phyloP scores from a whole-genome alignment of 92 coral and sea anemone genomes.

The Desmophyllum pertusum region DNA sequence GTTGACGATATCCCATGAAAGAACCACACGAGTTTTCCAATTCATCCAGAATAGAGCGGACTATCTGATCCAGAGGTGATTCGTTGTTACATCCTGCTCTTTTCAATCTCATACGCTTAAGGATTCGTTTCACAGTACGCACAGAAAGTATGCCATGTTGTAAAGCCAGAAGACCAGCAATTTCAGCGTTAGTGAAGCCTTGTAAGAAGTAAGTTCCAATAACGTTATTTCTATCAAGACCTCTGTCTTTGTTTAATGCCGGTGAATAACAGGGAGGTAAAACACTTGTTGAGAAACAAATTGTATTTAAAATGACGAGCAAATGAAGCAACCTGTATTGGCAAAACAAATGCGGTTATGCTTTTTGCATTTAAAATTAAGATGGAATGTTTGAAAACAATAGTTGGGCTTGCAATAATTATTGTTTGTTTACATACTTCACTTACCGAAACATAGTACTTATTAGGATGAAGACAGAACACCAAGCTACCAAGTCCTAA shows the following conservation, averaged over 20 bases:
- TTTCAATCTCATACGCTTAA: slow-evolving; percentile 17
- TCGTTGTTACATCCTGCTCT: slow-evolving; percentile 44
- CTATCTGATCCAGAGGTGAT: slow-evolving; percentile 40
- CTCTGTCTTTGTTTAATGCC: slow-evolving; percentile 31
- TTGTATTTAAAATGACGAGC: background rate
- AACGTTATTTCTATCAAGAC: slow-evolving; percentile 29
- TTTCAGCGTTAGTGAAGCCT: slow-evolving; percentile 37
- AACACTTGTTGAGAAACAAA: background rate
- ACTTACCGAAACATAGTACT: background rate
- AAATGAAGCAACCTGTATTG: background rate
- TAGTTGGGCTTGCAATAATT: background rate
- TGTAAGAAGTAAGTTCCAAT: slow-evolving; percentile 35
- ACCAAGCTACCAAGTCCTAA: too few relatives aligned
- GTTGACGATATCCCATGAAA: too few relatives aligned
- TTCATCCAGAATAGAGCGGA: slow-evolving; percentile 46
- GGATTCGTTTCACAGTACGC: slow-evolving; percentile 44
- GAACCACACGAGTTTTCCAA: slow-evolving; percentile 45
- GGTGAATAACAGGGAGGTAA: background rate
- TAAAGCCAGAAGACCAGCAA: slow-evolving; percentile 33
- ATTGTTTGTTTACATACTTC: too few relatives aligned
- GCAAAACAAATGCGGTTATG: background rate
- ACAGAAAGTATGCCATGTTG: slow-evolving; percentile 51
- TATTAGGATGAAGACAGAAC: too few relatives aligned
- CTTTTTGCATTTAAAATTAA: background rate
- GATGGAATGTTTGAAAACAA: background rate